Evolutionary conservation across 2,797 vertebrate species (phyloP), one percentile per base, ranked within the genome.

Genomic region (Carapus acus): DNA sequence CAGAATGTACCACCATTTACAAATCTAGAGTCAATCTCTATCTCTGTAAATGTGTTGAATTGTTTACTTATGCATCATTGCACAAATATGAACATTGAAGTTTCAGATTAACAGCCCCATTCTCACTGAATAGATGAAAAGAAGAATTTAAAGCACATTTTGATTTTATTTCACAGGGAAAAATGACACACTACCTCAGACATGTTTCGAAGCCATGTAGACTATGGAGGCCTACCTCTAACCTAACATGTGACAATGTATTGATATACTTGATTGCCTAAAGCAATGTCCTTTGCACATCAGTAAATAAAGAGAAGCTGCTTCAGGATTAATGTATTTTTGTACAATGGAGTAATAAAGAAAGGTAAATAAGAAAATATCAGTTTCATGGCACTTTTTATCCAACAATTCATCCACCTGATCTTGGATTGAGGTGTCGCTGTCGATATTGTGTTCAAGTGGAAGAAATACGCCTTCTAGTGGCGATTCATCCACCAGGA

Each of bases 241-340:
- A 69, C 49, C 64, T 7, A 62, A 59, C 29, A 66, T 76, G 58
- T 54, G 22, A 58, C 60, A 69, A 29, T 68, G 62, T 50, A 55
- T 66, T 20, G 7, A 67, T 27, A 43, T 87, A 88, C 86, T 88
- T 87, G 79, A 88, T 87, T 72, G 53, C 27, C 52, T 67, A 48
- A 77, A 61, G 43, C n/a, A 59, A 40, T 78, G 64, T 78, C 57
- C 60, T 85, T 87, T 86, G 79, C 79, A 87, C 82, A 69, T 54
- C 18, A 37, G 49, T 5, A 49, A 63, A 62, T 45, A 69, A 19
- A 22, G 49, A 74, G 45, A 78, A 79, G 73, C 79, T 85, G 80
- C 78, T 84, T 49, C 7, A 62, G 58, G 50, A 84, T 27, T 69
- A 65, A 74, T 65, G 72, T 80, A 83, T 84, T 85, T 86, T 83